These are phyloP conservation scores for Spicauda simplicius DNA, from an alignment of 2,888 invertebrate species.

Conservation along the genomic window DNA sequence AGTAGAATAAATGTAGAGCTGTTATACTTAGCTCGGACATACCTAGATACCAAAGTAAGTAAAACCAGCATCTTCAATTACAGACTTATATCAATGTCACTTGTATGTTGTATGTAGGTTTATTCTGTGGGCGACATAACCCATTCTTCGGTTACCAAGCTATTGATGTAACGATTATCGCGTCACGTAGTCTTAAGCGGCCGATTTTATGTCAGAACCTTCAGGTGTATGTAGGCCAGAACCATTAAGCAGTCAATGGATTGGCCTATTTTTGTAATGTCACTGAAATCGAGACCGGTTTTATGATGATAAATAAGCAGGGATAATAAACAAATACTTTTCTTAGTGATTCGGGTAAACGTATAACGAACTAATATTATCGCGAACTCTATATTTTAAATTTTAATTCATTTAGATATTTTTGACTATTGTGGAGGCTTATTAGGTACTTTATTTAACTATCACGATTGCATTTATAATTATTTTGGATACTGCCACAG, in stretches of 20 bases:
- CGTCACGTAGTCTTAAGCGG: slow-evolving; percentile 64
- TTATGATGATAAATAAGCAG: not conserved
- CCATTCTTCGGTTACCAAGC: slow-evolving; percentile 25
- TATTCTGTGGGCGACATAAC: slow-evolving; percentile 45
- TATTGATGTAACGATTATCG: slow-evolving; percentile 48
- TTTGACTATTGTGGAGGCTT: no score
- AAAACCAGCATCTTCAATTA: slow-evolving; percentile 36
- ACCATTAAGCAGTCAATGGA: slow-evolving; percentile 25
- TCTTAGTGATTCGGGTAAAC: not conserved
- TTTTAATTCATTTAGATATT: not conserved
- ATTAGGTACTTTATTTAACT: no score
- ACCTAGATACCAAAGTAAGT: slow-evolving; percentile 30
- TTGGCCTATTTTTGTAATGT: slow-evolving; percentile 18
- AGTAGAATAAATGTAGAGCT: slow-evolving; percentile 1
- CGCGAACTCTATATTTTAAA: not conserved
- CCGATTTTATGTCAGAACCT: slow-evolving; percentile 42
- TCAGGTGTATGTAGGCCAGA: slow-evolving; percentile 26
- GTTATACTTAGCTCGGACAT: slow-evolving; percentile 16
- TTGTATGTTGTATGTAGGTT: slow-evolving; percentile 35
- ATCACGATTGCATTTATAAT: not conserved
- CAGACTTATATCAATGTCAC: slow-evolving; percentile 35
- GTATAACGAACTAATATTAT: not conserved
- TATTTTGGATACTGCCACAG: not conserved
- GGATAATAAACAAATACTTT: not conserved
- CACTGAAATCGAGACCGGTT: slow-evolving; percentile 15